A percentile compares a stretch with the other conserved stretches of the same genome.
phyloP scores from a whole-genome alignment of 1,140 invertebrate species.

The Cydia pomonella region DNA sequence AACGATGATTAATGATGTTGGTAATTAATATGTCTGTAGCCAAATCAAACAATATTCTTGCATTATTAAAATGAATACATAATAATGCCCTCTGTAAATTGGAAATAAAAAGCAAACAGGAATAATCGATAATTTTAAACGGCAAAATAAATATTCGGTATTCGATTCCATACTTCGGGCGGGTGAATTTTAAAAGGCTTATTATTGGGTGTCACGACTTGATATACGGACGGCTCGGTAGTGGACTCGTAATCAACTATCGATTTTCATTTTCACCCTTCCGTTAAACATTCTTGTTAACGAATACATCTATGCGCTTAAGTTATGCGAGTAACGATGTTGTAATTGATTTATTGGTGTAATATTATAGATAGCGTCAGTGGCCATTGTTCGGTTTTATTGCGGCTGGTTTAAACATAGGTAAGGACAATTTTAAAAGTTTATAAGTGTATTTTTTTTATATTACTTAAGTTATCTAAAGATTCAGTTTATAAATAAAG shows the following conservation, averaged over 20 bases:
- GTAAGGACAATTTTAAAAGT: too few species aligned
- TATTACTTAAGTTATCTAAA: too few species aligned
- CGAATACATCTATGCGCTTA: background rate
- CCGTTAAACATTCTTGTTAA: constrained; percentile 1
- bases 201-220: constrained; percentile 55
- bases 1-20: constrained; percentile 1
- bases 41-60: constrained; percentile 11
- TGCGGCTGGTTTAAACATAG: too few species aligned
- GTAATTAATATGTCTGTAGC: background rate
- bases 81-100: constrained; percentile 20
- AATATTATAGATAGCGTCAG: too few species aligned
- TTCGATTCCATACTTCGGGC: constrained; percentile 63
- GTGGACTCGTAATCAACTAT: constrained; percentile 44
- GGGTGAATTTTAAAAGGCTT: constrained; percentile 68
- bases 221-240: constrained; percentile 46
- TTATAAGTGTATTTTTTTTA: too few species aligned
- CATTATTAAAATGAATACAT: constrained; percentile 21
- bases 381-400: too few species aligned
- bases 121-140: constrained; percentile 54
- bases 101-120: constrained; percentile 32
- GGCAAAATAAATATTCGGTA: constrained; percentile 61
- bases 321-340: background rate
- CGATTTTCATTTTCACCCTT: constrained; percentile 38
- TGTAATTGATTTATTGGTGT: too few species aligned
- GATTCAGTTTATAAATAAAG: too few species aligned